Conservation (phyloP, 2,797 vertebrate species). For the Pipistrellus pygmaeus region DNA sequence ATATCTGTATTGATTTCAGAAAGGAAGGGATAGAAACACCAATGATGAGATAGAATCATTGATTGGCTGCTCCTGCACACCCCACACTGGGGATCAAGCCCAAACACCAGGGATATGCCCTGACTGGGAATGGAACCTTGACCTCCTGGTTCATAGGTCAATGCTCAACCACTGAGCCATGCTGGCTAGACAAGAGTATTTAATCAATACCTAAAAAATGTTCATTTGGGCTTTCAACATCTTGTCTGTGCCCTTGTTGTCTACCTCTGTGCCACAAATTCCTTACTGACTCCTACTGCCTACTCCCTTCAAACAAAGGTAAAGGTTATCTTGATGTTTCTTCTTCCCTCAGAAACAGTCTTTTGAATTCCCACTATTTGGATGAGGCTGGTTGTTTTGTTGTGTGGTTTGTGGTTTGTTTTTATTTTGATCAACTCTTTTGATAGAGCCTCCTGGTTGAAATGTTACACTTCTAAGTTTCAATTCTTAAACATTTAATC, state of each 20-base stretch:
- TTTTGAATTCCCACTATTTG: not conserved
- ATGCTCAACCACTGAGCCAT: too few relatives aligned
- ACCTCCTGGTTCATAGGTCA: too few relatives aligned
- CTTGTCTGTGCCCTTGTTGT: not conserved
- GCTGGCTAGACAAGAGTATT: not conserved
- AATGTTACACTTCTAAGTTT: conserved; percentile 25
- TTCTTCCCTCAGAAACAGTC: not conserved
- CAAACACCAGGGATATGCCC: too few relatives aligned
- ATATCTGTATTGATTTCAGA: too few relatives aligned
- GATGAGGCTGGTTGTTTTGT: not conserved
- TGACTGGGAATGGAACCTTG: too few relatives aligned
- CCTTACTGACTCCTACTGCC: not conserved
- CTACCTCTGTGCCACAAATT: not conserved
- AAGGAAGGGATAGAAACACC: too few relatives aligned
- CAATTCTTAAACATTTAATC: conserved; percentile 14
- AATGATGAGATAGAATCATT: too few relatives aligned
- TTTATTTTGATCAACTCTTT: conserved; percentile 5
- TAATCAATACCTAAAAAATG: not conserved
- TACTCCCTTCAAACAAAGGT: conserved; percentile 21
- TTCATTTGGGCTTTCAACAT: not conserved
- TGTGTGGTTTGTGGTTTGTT: not conserved
- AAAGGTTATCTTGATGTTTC: not conserved
- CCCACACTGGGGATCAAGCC: too few relatives aligned
- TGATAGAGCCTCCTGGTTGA: not conserved
- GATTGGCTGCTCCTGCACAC: too few relatives aligned